Conservation (phyloP, 2,113 vertebrate genomes). For the Oophaga pumilio region DNA sequence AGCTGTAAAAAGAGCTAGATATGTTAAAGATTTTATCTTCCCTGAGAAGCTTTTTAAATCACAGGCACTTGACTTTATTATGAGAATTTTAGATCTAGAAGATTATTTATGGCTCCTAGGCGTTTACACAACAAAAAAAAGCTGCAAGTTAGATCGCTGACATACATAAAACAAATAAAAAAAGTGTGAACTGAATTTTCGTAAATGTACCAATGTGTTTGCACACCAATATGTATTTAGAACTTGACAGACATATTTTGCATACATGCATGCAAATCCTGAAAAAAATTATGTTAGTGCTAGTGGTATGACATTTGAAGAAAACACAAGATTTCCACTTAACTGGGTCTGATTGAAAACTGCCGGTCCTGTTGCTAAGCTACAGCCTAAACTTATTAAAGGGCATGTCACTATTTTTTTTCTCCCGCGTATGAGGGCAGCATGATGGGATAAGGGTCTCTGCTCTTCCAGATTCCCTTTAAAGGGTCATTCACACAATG, state of each 20-base stretch:
- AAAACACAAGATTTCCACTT: not conserved
- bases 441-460: too few relatives aligned
- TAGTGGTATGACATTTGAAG: not conserved
- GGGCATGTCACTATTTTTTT: too few relatives aligned
- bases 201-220: not conserved
- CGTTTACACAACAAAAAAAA: not conserved
- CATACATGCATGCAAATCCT: not conserved
- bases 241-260: not conserved
- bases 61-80: not conserved
- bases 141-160: not conserved
- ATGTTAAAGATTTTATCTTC: not conserved
- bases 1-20: not conserved
- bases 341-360: too few relatives aligned
- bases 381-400: too few relatives aligned
- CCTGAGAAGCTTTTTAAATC: too few relatives aligned
- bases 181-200: not conserved
- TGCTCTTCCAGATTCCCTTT: too few relatives aligned
- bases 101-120: not conserved
- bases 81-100: not conserved
- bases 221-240: not conserved
- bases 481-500: too few relatives aligned
- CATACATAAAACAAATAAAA: not conserved
- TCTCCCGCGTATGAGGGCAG: too few relatives aligned
- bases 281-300: not conserved
- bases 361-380: too few relatives aligned